Percentiles rank a stretch among this genome's conserved stretches.
Evolutionary conservation across 2,113 vertebrate genomes (phyloP).

Genomic region (Raja brachyura): DNA sequence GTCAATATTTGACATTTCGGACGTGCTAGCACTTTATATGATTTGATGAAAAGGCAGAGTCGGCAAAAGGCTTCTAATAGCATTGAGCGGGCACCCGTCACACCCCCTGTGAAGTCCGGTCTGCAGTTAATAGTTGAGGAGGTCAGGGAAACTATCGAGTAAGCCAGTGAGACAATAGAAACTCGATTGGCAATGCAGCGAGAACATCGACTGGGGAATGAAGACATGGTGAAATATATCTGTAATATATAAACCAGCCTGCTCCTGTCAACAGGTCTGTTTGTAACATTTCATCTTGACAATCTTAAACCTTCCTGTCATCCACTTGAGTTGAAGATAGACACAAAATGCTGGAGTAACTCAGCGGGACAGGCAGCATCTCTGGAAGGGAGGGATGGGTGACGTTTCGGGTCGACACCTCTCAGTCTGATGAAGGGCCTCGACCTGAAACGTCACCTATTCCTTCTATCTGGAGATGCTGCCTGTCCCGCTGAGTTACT

Average conservation of each 20-base stretch:
- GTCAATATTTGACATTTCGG: constrained; percentile 1
- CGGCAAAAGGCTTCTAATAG: background rate
- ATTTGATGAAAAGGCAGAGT: constrained; percentile 5
- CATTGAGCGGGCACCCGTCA: too few relatives aligned
- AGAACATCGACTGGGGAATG: background rate
- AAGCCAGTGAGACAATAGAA: background rate
- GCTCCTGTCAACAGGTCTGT: background rate
- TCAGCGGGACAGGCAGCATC: too few relatives aligned
- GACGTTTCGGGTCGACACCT: too few relatives aligned
- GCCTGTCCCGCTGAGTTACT: too few relatives aligned
- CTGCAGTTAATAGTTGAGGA: background rate
- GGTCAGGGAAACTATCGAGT: background rate
- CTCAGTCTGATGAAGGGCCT: too few relatives aligned
- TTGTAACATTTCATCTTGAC: background rate
- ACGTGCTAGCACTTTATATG: background rate
- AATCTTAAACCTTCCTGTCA: background rate
- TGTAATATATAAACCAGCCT: background rate
- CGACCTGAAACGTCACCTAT: too few relatives aligned
- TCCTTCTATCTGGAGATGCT: too few relatives aligned
- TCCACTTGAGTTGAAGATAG: background rate
- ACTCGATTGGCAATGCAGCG: background rate
- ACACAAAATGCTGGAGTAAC: too few relatives aligned
- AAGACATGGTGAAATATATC: background rate
- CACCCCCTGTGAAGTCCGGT: background rate
- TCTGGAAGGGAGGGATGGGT: too few relatives aligned